Percentiles rank a stretch among this genome's conserved stretches.
phyloP scores from a whole-genome alignment of 2,888 invertebrate genomes.

The Merodon equestris region DNA sequence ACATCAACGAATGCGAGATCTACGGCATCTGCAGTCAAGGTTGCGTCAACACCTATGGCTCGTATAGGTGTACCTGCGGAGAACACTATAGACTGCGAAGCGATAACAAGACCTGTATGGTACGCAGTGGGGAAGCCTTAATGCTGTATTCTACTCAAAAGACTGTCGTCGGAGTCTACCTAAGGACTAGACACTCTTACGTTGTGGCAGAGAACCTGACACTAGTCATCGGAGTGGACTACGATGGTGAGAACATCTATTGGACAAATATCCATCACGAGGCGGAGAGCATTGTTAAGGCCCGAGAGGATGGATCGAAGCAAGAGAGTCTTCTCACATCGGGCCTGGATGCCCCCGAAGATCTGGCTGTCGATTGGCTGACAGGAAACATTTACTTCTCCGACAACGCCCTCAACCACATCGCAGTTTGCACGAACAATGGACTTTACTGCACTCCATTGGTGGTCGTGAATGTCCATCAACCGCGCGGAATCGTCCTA shows the following conservation, averaged over 20 bases:
- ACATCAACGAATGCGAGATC: slow-evolving; percentile 83
- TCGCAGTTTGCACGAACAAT: slow-evolving; percentile 86
- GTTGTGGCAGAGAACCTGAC: slow-evolving; percentile 80
- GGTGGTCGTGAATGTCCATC: slow-evolving; percentile 82
- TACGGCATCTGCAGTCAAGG: slow-evolving; percentile 85
- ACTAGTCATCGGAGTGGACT: slow-evolving; percentile 84
- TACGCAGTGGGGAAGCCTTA: slow-evolving; percentile 82
- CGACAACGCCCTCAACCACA: slow-evolving; percentile 84
- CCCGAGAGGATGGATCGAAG: slow-evolving; percentile 82
- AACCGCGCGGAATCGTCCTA: slow-evolving; percentile 85
- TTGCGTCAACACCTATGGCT: slow-evolving; percentile 82
- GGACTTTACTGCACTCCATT: slow-evolving; percentile 84
- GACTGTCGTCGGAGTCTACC: slow-evolving; percentile 83
- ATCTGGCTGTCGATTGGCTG: slow-evolving; percentile 88
- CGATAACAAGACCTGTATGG: slow-evolving; percentile 81
- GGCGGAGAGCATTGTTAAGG: slow-evolving; percentile 85
- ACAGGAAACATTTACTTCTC: slow-evolving; percentile 91
- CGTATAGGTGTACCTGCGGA: slow-evolving; percentile 84
- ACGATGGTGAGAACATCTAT: slow-evolving; percentile 85
- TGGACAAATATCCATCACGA: slow-evolving; percentile 88
- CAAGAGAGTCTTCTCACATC: slow-evolving; percentile 82
- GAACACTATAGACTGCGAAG: slow-evolving; percentile 80
- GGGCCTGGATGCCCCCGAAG: slow-evolving; percentile 87
- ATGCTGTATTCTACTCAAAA: slow-evolving; percentile 85
- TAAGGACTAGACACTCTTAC: slow-evolving; percentile 80